Percentiles rank a stretch among this genome's conserved stretches.
phyloP scores from a whole-genome alignment of 2,797 vertebrate species.

The Threskiornis aethiopicus region DNA sequence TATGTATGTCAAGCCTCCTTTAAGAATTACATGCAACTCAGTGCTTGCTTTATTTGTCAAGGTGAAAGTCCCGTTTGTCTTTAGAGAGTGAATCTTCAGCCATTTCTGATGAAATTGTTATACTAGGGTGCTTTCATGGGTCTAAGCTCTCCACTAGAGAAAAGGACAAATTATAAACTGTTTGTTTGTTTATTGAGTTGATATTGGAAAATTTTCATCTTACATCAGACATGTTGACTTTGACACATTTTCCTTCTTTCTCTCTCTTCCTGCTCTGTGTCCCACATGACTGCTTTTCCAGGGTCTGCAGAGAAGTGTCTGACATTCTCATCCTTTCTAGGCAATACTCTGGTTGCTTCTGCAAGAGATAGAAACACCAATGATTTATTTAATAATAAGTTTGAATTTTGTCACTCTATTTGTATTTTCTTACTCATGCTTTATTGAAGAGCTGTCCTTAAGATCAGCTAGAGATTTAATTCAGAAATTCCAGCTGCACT shows the following conservation, averaged over 20 bases:
- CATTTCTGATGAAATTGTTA: not conserved
- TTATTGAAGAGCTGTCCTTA: not conserved
- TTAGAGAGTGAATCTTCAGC: not conserved
- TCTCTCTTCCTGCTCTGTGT: not conserved
- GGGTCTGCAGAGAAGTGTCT: not conserved
- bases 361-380: not conserved
- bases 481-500: not conserved
- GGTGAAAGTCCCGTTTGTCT: not conserved
- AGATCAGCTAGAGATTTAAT: not conserved
- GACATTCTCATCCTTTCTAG: not conserved
- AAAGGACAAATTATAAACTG: not conserved
- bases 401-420: not conserved
- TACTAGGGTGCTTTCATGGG: not conserved
- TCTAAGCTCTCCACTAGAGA: not conserved
- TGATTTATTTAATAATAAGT: not conserved
- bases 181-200: not conserved
- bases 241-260: not conserved
- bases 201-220: not conserved
- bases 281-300: not conserved
- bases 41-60: not conserved
- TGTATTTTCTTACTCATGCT: not conserved
- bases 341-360: not conserved
- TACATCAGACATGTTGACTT: not conserved
- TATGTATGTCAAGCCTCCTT: not conserved
- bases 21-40: not conserved